phyloP scores from a whole-genome alignment of 1,140 invertebrate genomes.

The Planococcus citri region DNA sequence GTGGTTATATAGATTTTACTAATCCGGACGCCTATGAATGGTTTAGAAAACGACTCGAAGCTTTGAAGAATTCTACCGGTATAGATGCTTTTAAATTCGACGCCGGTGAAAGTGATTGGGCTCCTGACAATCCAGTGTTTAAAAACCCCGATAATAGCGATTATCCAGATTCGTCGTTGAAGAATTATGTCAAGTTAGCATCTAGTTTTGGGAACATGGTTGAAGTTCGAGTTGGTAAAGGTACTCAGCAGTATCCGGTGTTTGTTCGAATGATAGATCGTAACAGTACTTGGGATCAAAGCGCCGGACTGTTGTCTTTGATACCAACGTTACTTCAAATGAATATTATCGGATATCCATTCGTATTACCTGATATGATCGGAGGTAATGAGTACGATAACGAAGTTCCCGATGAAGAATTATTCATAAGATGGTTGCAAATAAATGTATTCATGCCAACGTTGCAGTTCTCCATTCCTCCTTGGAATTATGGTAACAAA shows the following conservation, averaged over 20 bases:
- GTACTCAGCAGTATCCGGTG: constrained; percentile 59
- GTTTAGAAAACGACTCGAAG: constrained; percentile 51
- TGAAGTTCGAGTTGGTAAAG: constrained; percentile 37
- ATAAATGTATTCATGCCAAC: constrained; percentile 73
- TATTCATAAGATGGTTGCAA: constrained; percentile 85
- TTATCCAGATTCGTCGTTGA: constrained; percentile 25
- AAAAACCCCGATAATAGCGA: constrained; percentile 21
- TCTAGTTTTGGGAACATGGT: constrained; percentile 25
- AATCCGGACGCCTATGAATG: constrained; percentile 56
- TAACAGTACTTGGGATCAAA: constrained; percentile 60
- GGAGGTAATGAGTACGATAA: constrained; percentile 69
- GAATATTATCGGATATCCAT: constrained; percentile 71
- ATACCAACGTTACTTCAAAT: constrained; percentile 67
- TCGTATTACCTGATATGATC: constrained; percentile 82
- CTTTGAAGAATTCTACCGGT: constrained; percentile 44
- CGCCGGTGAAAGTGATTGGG: constrained; percentile 45
- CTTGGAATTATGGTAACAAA: constrained; percentile 73
- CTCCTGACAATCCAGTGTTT: constrained; percentile 28
- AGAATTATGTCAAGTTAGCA: constrained; percentile 25
- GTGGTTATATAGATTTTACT: constrained; percentile 63
- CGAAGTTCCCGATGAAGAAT: constrained; percentile 48
- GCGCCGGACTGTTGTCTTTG: constrained; percentile 64
- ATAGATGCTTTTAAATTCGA: constrained; percentile 89
- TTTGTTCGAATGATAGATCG: constrained; percentile 82
- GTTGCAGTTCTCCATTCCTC: constrained; percentile 75